Base-by-base conservation (phyloP, 2,113 vertebrate genomes). In the Macrotus californicus region DNA sequence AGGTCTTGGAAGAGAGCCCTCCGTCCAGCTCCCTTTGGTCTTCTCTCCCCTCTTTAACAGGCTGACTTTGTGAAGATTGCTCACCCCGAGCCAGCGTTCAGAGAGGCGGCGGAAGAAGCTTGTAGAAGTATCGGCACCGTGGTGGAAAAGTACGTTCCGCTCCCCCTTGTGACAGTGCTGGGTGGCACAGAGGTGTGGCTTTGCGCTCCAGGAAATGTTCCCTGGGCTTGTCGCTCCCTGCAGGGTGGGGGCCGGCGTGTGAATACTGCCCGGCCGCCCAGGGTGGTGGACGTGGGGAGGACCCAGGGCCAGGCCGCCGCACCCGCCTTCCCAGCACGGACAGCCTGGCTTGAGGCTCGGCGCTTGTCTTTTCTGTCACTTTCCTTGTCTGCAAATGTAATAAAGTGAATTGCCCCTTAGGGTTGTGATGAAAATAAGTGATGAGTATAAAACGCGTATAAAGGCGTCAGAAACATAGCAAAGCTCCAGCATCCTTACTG, bases 31-130 rank as follows among this genome's bases (percentile, higher is more conserved):
- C 31, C 64, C 70, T 93, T 64, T 77, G 10, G 18, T 90, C 93
- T 36, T 96, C 82, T 97, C 85, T 95, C 22, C 41, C 9, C 1
- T 89, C 66, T 96, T 84, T 34, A 0, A 77, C 96, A 99, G 99
- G 99, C 99, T 39, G 99, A 99, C 97, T 99, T 99, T 98, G 98
- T 99, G 54, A 99, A 99, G 98, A 98, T 99, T 54, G 99, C 99
- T 64, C 99, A 99, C 95, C 99, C 99, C 11, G 98, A 99, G 95
- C 98, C 98, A 18, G 98, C 97, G 0, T 99, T 99, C 97, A 98
- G 99, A 83, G 99, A 99, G 46, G 99, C 99, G 29, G 99, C 99
- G 2, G 99, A 99, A 92, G 99, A 99, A 96, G 98, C 99, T 29
- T 99, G 99, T 95, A 98, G 99, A 43, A 99, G 97, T 73, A 99